Base-by-base conservation (phyloP, 1,140 invertebrate genomes). In the Drosophila erecta region DNA sequence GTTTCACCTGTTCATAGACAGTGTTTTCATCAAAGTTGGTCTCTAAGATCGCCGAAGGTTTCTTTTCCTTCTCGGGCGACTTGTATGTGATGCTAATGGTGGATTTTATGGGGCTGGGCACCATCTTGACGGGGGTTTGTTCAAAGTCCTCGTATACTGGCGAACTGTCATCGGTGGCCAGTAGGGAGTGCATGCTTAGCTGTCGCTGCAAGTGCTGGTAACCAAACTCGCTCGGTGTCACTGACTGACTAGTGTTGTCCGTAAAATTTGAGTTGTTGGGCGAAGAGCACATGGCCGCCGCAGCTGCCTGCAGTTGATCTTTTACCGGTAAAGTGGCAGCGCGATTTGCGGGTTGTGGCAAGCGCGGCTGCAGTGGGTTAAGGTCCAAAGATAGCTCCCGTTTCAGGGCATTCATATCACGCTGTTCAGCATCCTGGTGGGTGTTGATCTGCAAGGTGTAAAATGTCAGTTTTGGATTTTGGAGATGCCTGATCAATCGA, bases 1-100 rank as follows among this genome's bases (percentile, higher is more conserved):
- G 94, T 77, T 96, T 96, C 0, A 96, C 95, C 93, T 96, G 95
- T 76, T 96, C 95, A 79, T 96, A 96, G 0, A 96, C 94, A 37
- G 93, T 94, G 49, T 90, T 73, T 57, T 92, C 91, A 70, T 92
- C 90, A 46, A 92, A 92, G 37, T 85, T 87, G 0, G 92, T 92
- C 43, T 92, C 90, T 43, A 92, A 50, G 27, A 92, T n/a, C 1
- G 67, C 51, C 11, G 79, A 49, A 1, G 78, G 59, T 62, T 80
- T 83, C 22, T 71, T 87, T 51, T 91, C 85, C 27, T 81, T 83
- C 35, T 84, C 76, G 79, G 92, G 70, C 61, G 89, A 90, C 77
- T 92, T 93, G 72, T 95, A 95, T 3, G 94, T 95, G n/a, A 95
- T 95, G 90, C 94, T 95, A 8, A 95, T 95, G 0, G 95, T 95